phyloP scores from a whole-genome alignment of 2,797 vertebrate species.

The Centropyge bicolor region DNA sequence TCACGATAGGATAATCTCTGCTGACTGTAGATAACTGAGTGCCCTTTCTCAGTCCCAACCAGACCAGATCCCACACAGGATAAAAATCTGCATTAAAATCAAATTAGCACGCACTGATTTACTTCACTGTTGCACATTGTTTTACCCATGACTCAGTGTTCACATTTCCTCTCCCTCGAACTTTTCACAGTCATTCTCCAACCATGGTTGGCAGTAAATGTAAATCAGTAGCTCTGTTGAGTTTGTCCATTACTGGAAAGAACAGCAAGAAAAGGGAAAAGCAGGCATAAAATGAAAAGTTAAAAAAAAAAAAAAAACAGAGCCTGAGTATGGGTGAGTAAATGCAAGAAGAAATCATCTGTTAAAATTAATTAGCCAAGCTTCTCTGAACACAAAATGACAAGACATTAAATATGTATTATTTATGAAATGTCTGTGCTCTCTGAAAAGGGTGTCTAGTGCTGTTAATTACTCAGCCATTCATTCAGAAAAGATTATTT shows the following conservation, averaged over 20 bases:
- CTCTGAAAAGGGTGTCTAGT: conserved; percentile 86
- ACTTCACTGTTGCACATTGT: conserved; percentile 57
- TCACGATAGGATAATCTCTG: conserved; percentile 75
- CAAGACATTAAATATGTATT: conserved; percentile 92
- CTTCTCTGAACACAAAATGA: conserved; percentile 90
- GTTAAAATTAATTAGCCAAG: conserved; percentile 92
- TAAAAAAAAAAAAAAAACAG: conserved; percentile 55
- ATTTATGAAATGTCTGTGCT: conserved; percentile 89
- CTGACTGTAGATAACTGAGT: conserved; percentile 70
- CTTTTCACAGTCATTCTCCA: conserved; percentile 35
- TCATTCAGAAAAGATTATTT: conserved; percentile 89
- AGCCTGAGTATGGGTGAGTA: conserved; percentile 78
- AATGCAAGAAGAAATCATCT: conserved; percentile 92
- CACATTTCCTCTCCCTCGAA: conserved; percentile 22
- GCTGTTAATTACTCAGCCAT: conserved; percentile 91
- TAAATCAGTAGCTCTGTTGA: conserved; percentile 64
- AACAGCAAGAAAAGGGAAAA: conserved; percentile 64
- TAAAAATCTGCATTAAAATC: conserved; percentile 73
- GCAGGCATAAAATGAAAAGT: conserved; percentile 69
- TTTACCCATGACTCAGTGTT: conserved; percentile 46
- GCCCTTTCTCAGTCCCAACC: conserved; percentile 70
- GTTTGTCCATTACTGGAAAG: conserved; percentile 58
- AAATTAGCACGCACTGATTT: conserved; percentile 58
- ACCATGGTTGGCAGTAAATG: conserved; percentile 54
- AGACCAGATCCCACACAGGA: conserved; percentile 62